phyloP scores from a whole-genome alignment of 2,113 vertebrate species.

The Pristiophorus japonicus region DNA sequence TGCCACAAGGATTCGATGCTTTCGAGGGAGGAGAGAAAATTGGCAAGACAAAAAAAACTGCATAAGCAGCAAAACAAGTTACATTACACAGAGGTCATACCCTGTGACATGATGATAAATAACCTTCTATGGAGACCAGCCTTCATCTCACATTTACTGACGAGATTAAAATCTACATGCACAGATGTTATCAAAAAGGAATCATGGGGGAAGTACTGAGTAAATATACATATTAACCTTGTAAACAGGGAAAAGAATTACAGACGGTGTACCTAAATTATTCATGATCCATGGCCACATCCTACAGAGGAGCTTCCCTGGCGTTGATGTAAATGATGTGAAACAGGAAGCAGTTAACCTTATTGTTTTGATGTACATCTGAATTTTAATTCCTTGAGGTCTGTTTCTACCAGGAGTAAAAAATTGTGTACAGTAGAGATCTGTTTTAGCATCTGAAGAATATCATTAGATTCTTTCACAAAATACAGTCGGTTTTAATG shows the following conservation, averaged over 20 bases:
- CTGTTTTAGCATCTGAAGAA: not conserved
- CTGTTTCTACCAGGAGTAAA: not conserved
- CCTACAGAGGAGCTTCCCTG: constrained; percentile 58
- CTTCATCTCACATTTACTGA: constrained; percentile 14
- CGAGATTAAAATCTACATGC: constrained; percentile 26
- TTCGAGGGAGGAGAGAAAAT: not conserved
- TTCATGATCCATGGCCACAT: constrained; percentile 68
- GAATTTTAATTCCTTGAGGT: not conserved
- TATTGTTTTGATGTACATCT: constrained; percentile 44
- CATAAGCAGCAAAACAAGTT: not conserved
- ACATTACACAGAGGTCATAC: not conserved
- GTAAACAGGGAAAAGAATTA: constrained; percentile 74
- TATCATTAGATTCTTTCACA: not conserved
- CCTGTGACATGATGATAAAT: constrained; percentile 25
- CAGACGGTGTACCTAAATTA: constrained; percentile 74
- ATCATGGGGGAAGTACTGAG: constrained; percentile 60
- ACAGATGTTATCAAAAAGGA: constrained; percentile 45
- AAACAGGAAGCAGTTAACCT: constrained; percentile 48
- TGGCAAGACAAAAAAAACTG: not conserved
- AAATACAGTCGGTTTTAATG: not conserved
- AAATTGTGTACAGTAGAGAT: not conserved
- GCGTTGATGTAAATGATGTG: constrained; percentile 62
- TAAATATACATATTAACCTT: constrained; percentile 74
- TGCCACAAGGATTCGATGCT: not conserved
- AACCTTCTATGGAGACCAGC: not conserved